These are phyloP conservation scores for Microplitis mediator DNA, from an alignment of 1,140 invertebrate genomes.

Conservation along the genomic window DNA sequence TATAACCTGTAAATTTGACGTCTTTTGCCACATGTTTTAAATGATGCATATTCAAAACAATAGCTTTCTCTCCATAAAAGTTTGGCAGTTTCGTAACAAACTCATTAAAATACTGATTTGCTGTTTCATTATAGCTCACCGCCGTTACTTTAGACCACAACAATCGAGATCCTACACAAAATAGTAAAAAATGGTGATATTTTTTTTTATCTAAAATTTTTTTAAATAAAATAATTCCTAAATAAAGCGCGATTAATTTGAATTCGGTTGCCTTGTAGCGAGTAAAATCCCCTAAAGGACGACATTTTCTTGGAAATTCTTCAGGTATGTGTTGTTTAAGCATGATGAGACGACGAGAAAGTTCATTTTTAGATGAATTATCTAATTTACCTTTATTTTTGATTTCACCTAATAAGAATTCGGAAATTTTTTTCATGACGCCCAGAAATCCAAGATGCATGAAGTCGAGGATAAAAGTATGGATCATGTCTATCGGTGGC, in stretches of 20 bases:
- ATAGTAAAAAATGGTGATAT: slow-evolving; percentile 26
- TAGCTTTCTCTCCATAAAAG: slow-evolving; percentile 15
- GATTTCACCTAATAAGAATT: not conserved
- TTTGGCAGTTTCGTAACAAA: slow-evolving; percentile 5
- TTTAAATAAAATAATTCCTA: slow-evolving; percentile 18
- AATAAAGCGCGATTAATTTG: slow-evolving; percentile 3
- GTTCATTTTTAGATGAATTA: not conserved
- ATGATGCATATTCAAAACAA: slow-evolving; percentile 27
- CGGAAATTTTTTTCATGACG: slow-evolving; percentile 16
- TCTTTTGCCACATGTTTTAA: slow-evolving; percentile 19
- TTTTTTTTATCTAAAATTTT: not conserved
- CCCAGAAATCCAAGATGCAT: slow-evolving; percentile 16
- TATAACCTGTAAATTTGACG: not conserved
- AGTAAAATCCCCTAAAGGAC: not conserved
- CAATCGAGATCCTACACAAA: slow-evolving; percentile 20
- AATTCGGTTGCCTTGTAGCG: slow-evolving; percentile 24
- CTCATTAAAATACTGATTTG: not conserved
- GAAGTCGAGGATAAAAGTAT: slow-evolving; percentile 6
- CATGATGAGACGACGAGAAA: slow-evolving; percentile 7
- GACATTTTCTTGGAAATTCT: slow-evolving; percentile 23
- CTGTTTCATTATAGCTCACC: not conserved
- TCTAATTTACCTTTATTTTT: slow-evolving; percentile 10
- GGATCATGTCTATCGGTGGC: slow-evolving; percentile 16
- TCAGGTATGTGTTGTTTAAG: not conserved
- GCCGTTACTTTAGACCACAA: slow-evolving; percentile 1